These are phyloP conservation scores for Karalla daura DNA, from an alignment of 2,797 vertebrate species.

Conservation along the genomic window DNA sequence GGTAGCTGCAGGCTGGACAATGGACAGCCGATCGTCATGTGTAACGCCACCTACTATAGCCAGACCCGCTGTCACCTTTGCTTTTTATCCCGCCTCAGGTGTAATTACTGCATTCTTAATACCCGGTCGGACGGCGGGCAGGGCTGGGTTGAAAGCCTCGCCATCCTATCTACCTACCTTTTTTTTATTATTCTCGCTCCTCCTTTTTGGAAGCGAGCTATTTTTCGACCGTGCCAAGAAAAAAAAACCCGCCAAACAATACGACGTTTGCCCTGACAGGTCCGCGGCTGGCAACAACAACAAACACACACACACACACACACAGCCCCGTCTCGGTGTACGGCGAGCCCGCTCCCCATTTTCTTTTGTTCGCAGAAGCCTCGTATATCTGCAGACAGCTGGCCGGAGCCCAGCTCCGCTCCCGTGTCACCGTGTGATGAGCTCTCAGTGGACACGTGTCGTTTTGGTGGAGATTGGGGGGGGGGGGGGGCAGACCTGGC, in stretches of 20 bases:
- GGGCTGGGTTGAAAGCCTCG: neutral
- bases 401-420: slow-evolving; percentile 36
- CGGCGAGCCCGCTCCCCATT: slow-evolving; percentile 48
- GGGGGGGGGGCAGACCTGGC: too few species aligned
- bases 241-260: slow-evolving; percentile 56
- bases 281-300: slow-evolving; percentile 47
- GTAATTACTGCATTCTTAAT: slow-evolving; percentile 27
- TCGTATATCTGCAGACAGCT: slow-evolving; percentile 54
- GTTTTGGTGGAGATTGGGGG: neutral
- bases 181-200: too few species aligned
- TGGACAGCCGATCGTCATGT: slow-evolving; percentile 50
- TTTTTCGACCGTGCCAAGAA: slow-evolving; percentile 30
- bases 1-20: slow-evolving; percentile 62
- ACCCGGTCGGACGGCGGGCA: neutral
- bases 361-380: slow-evolving; percentile 76
- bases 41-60: slow-evolving; percentile 33
- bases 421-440: slow-evolving; percentile 16
- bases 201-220: neutral
- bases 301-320: too few species aligned
- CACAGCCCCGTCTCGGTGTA: slow-evolving; percentile 42
- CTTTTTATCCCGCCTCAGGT: slow-evolving; percentile 9
- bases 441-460: slow-evolving; percentile 10
- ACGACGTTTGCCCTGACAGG: slow-evolving; percentile 62
- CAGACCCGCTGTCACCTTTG: slow-evolving; percentile 17
- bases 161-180: slow-evolving; percentile 1